phyloP scores from a whole-genome alignment of 2,797 vertebrate species.

The Limosa lapponica region DNA sequence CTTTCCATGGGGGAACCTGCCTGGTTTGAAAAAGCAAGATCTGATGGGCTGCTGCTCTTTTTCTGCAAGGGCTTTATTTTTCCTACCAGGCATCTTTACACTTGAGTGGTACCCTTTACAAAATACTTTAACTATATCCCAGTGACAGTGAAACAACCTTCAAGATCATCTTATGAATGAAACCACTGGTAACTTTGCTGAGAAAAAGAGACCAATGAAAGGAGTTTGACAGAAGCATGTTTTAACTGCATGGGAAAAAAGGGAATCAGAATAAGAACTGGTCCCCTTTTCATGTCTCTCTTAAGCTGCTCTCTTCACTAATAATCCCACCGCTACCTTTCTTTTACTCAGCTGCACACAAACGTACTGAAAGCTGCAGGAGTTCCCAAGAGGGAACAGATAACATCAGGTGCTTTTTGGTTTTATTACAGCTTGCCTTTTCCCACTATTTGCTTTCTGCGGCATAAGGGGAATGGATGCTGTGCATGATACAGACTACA shows the following conservation, averaged over 20 bases:
- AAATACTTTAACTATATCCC: constrained; percentile 68
- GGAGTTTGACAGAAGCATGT: constrained; percentile 56
- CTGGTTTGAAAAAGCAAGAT: constrained; percentile 74
- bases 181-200: constrained; percentile 70
- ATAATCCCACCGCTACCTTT: constrained; percentile 65
- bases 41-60: constrained; percentile 76
- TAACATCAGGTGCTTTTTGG: constrained; percentile 42
- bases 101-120: constrained; percentile 73
- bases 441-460: constrained; percentile 69
- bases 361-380: constrained; percentile 62
- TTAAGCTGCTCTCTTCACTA: constrained; percentile 64
- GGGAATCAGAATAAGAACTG: constrained; percentile 36
- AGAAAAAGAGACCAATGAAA: constrained; percentile 70
- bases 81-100: constrained; percentile 78
- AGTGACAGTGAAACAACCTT: constrained; percentile 76
- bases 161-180: constrained; percentile 77
- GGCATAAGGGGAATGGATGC: constrained; percentile 58
- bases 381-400: constrained; percentile 60
- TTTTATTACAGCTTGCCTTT: constrained; percentile 71
- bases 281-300: constrained; percentile 69
- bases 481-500: background rate
- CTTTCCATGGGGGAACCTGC: constrained; percentile 71
- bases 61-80: constrained; percentile 72
- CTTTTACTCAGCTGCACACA: constrained; percentile 72
- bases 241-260: constrained; percentile 66